Evolutionary conservation across 2,113 vertebrate genomes (phyloP).

Genomic region (Lontra canadensis): DNA sequence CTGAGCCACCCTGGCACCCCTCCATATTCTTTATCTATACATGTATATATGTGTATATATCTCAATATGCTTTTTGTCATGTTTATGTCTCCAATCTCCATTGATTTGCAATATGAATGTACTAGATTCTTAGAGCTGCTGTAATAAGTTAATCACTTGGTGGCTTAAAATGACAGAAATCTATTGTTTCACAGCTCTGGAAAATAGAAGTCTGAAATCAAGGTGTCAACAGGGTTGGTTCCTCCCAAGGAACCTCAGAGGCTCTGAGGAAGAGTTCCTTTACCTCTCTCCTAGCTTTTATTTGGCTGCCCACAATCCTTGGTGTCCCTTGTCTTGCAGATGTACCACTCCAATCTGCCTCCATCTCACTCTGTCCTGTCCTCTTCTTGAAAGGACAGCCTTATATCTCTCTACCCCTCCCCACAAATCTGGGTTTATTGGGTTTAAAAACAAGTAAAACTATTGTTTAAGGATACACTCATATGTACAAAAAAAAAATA

Average conservation of each 20-base stretch:
- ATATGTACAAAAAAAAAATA: background rate
- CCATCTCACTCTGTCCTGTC: background rate
- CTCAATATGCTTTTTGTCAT: background rate
- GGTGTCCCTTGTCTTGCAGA: background rate
- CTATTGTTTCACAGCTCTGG: background rate
- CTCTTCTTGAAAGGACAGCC: background rate
- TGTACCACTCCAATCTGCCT: background rate
- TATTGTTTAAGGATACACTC: background rate
- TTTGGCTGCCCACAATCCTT: background rate
- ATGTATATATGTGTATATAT: background rate
- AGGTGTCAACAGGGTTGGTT: background rate
- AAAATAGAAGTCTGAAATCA: background rate
- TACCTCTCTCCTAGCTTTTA: background rate
- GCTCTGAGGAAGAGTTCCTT: background rate
- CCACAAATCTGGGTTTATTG: background rate
- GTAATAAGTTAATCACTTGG: background rate
- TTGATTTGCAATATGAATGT: background rate
- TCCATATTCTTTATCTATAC: no score
- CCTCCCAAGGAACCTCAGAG: no score
- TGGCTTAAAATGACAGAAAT: background rate
- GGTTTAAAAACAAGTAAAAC: background rate
- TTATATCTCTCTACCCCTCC: background rate
- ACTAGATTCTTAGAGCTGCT: background rate
- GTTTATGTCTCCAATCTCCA: background rate
- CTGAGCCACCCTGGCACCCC: no score